A percentile compares a stretch with the other conserved stretches of the same genome.
Evolutionary conservation across 1,140 invertebrate genomes (phyloP).

Genomic region (Drosophila aff.): DNA sequence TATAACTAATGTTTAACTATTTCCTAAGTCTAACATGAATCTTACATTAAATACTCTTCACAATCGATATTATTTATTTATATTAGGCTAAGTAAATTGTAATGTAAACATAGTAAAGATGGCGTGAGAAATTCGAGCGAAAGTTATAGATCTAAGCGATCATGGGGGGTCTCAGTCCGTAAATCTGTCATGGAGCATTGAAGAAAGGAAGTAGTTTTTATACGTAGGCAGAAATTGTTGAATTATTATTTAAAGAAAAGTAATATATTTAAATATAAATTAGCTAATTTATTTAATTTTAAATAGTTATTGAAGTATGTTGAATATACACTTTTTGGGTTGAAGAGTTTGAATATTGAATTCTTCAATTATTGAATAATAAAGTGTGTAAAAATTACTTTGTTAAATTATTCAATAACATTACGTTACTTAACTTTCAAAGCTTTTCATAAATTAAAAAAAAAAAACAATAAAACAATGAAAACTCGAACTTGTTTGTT

Average conservation of each 20-base stretch:
- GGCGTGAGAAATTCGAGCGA: not conserved
- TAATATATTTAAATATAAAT: too few relatives aligned
- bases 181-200: not conserved
- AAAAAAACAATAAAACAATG: too few relatives aligned
- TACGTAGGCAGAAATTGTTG: too few relatives aligned
- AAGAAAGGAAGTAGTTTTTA: too few relatives aligned
- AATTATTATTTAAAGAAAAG: too few relatives aligned
- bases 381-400: not conserved
- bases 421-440: not conserved
- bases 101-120: not conserved
- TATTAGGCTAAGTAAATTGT: not conserved
- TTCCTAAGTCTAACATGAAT: constrained; percentile 16
- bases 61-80: constrained; percentile 1
- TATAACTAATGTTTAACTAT: constrained; percentile 9
- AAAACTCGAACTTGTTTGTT: not conserved
- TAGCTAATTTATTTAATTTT: not conserved
- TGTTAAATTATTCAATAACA: not conserved
- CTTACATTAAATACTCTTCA: constrained; percentile 24
- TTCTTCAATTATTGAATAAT: too few relatives aligned
- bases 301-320: not conserved
- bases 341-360: not conserved
- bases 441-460: not conserved
- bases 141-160: not conserved
- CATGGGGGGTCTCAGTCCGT: not conserved
- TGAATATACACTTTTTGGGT: too few relatives aligned